These are phyloP conservation scores for Drosophila ezoana DNA, from an alignment of 2,888 invertebrate genomes.

Conservation along the genomic window DNA sequence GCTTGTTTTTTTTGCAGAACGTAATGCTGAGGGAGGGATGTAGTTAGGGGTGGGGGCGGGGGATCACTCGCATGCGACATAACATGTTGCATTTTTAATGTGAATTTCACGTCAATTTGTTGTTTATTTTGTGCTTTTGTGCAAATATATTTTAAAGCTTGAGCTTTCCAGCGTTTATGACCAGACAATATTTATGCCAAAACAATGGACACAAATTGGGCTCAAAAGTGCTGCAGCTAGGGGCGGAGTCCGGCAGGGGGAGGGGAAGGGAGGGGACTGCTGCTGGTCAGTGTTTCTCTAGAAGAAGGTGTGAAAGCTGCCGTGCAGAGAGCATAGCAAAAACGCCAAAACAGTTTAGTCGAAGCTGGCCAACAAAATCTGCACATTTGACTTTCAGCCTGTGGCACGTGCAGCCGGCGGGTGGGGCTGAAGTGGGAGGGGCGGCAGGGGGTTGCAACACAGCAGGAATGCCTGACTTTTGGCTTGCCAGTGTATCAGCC, in stretches of 20 bases:
- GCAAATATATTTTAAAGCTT: constrained; percentile 72
- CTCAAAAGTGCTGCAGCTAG: neutral
- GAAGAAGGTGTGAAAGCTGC: constrained; percentile 46
- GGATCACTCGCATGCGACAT: constrained; percentile 64
- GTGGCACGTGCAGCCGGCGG: constrained; percentile 20
- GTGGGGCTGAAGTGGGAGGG: neutral
- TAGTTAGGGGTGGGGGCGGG: neutral
- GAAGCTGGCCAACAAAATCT: constrained; percentile 42
- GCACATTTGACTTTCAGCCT: constrained; percentile 40
- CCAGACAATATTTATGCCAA: constrained; percentile 47
- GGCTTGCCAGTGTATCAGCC: constrained; percentile 29
- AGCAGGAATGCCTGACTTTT: constrained; percentile 62
- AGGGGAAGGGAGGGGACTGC: neutral
- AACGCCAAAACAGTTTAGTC: constrained; percentile 61
- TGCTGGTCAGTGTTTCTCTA: constrained; percentile 5
- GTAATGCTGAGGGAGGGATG: neutral
- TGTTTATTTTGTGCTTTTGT: constrained; percentile 34
- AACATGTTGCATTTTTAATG: constrained; percentile 79
- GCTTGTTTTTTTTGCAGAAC: constrained; percentile 12
- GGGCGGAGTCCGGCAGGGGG: neutral
- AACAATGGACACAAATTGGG: constrained; percentile 40
- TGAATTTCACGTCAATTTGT: constrained; percentile 59
- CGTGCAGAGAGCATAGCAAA: constrained; percentile 32
- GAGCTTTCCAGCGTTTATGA: constrained; percentile 42
- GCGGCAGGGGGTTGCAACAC: neutral